A percentile compares a stretch with the other conserved stretches of the same genome.
phyloP scores from a whole-genome alignment of 1,140 invertebrate genomes.

The Drosophila fuyamai region DNA sequence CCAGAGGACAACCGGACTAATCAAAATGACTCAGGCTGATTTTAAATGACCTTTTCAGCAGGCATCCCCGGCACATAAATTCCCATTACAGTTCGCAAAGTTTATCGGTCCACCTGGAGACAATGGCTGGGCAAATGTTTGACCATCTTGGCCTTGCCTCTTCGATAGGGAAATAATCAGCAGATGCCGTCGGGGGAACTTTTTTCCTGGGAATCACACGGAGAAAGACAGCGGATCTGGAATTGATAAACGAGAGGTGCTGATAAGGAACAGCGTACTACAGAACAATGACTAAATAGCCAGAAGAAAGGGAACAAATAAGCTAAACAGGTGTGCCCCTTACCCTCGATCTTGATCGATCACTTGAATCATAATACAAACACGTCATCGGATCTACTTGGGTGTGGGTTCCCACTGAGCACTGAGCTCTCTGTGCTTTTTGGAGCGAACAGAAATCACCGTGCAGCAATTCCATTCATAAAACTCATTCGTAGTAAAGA shows the following conservation, averaged over 20 bases:
- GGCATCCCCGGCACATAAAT: slow-evolving; percentile 11
- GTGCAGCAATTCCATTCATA: slow-evolving; percentile 27
- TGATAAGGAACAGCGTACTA: slow-evolving; percentile 26
- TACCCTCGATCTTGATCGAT: slow-evolving; percentile 11
- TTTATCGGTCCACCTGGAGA: slow-evolving; percentile 25
- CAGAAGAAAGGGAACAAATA: slow-evolving; percentile 7
- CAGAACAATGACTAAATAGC: slow-evolving; percentile 1
- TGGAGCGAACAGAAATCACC: slow-evolving; percentile 5
- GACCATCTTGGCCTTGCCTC: slow-evolving; percentile 31
- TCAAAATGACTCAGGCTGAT: slow-evolving; percentile 1
- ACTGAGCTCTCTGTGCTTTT: slow-evolving; percentile 13
- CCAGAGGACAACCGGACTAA: no score
- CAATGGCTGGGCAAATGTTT: slow-evolving; percentile 29
- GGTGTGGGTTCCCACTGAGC: slow-evolving; percentile 3
- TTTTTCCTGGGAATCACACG: slow-evolving; percentile 24
- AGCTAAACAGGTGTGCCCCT: slow-evolving; percentile 7
- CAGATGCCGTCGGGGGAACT: slow-evolving; percentile 30
- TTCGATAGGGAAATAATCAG: slow-evolving; percentile 22
- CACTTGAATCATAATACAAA: slow-evolving; percentile 23
- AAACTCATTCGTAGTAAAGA: slow-evolving; percentile 29
- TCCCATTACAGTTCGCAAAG: background rate
- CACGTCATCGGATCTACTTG: slow-evolving; percentile 20
- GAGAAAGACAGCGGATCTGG: background rate
- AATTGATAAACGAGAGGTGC: slow-evolving; percentile 23
- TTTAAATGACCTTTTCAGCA: background rate